Base-by-base conservation (phyloP, 1,140 invertebrate species). In the Pentalonia nigronervosa region DNA sequence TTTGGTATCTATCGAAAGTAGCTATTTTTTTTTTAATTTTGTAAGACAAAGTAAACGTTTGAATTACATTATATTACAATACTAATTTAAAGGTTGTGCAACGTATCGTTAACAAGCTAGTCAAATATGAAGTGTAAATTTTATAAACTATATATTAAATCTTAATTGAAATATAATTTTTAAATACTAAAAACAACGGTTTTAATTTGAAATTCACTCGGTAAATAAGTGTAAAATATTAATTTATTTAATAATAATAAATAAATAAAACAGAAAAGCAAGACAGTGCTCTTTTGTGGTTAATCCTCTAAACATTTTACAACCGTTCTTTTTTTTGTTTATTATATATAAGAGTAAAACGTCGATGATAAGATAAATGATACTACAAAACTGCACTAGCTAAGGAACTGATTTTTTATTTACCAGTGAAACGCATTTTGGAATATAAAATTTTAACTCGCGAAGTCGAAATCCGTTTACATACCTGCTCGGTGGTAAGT, bases 301-400 rank as follows among this genome's bases (percentile, higher is more conserved):
- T 84, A 41, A 84, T 84, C 81, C 81, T 34, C 81, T 84, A 84
- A 84, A 84, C 41, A 84, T 84, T 84, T 45, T 84, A 84, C 21
- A 3, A 7, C 0, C 36, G 23, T 45, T 41, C 36, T 34, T 83
- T 60, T 41, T 30, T 60, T 60, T 14, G 3, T 67, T 17, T 41
- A 60, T 8, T 9, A 60, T 60, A 30, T 60, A 30, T 7, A 25
- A 30, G 2, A 60, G 30, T 60, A 30, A 11, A 60, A 60, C 25
- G 34, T 84, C 34, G 23, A 41, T 45, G 9, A 45, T 45, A 45
- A 84, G 34, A 84, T 7, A 25, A 84, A 45, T 41, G 21, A 84
- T 84, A 41, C 2, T 84, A 45, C 23, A 45, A 11, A 60, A 84
- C 36, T 3, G 36, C 20, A 23, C 4, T 30, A 60, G 25, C 30